Conservation (phyloP, 2,113 vertebrate species). For the Hiodon tergisus region DNA sequence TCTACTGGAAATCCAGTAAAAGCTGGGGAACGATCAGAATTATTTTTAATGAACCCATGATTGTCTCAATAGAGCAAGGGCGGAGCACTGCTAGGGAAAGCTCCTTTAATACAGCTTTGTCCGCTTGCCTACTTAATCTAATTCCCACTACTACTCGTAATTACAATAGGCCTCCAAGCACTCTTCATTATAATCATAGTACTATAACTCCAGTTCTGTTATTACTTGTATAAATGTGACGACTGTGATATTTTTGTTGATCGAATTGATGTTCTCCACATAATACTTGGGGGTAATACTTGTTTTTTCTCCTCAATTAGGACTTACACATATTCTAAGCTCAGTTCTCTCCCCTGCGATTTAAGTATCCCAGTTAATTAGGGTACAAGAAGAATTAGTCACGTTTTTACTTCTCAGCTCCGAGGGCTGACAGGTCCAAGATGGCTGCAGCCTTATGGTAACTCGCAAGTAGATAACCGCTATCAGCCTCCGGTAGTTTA, state of each 20-base stretch:
- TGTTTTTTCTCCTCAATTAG: conserved; percentile 56
- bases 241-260: no score
- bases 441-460: no score
- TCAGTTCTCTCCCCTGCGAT: conserved; percentile 48
- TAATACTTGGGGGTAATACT: no score
- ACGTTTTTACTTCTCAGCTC: conserved; percentile 30
- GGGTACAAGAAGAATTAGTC: conserved; percentile 44
- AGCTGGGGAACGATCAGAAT: conserved; percentile 45
- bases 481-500: no score
- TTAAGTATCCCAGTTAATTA: conserved; percentile 49
- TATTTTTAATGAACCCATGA: conserved; percentile 52
- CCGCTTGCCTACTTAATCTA: conserved; percentile 41
- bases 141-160: conserved; percentile 35
- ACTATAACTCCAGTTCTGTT: conserved; percentile 45
- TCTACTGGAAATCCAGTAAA: conserved; percentile 51
- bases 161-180: conserved; percentile 36
- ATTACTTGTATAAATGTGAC: conserved; percentile 41
- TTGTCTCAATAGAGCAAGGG: conserved; percentile 46
- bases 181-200: conserved; percentile 42
- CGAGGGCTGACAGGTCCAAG: no score
- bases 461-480: no score
- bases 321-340: conserved; percentile 51
- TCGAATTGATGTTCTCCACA: no score
- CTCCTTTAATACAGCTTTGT: conserved; percentile 39
- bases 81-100: conserved; percentile 24